Conservation (phyloP, 2,888 invertebrate genomes). For the Epinotia brunnichana region DNA sequence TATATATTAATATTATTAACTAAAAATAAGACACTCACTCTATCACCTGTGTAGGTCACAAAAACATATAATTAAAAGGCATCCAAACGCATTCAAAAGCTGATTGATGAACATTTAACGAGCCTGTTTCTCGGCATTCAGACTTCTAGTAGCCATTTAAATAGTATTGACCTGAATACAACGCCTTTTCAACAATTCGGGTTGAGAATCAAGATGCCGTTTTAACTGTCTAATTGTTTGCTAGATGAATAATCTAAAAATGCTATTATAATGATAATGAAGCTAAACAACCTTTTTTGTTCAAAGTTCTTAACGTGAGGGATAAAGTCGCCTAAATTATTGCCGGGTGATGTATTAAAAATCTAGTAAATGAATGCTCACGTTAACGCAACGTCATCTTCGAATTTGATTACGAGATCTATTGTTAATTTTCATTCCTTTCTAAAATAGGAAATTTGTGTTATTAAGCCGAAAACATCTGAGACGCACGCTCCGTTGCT, state of each 20-base stretch:
- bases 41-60: slow-evolving; percentile 31
- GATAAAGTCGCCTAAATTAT: no score
- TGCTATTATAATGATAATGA: slow-evolving; percentile 7
- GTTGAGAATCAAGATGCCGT: slow-evolving; percentile 47
- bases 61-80: slow-evolving; percentile 49
- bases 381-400: slow-evolving; percentile 41
- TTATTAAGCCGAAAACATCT: slow-evolving; percentile 59
- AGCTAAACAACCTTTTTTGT: background rate
- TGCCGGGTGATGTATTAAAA: background rate
- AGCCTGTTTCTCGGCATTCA: slow-evolving; percentile 48
- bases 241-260: slow-evolving; percentile 47
- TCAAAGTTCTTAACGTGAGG: background rate
- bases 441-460: slow-evolving; percentile 60
- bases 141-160: slow-evolving; percentile 45
- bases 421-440: slow-evolving; percentile 51
- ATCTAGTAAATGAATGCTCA: slow-evolving; percentile 4
- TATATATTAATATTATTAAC: slow-evolving; percentile 25
- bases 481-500: slow-evolving; percentile 57
- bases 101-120: slow-evolving; percentile 52
- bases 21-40: slow-evolving; percentile 38
- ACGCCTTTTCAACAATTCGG: slow-evolving; percentile 44
- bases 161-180: slow-evolving; percentile 45
- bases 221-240: slow-evolving; percentile 50
- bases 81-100: slow-evolving; percentile 43
- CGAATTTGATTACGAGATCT: slow-evolving; percentile 30